Evolutionary conservation across 2,113 vertebrate species (phyloP), one percentile per base, ranked within the genome.

Genomic region (Myotis lucifugus): DNA sequence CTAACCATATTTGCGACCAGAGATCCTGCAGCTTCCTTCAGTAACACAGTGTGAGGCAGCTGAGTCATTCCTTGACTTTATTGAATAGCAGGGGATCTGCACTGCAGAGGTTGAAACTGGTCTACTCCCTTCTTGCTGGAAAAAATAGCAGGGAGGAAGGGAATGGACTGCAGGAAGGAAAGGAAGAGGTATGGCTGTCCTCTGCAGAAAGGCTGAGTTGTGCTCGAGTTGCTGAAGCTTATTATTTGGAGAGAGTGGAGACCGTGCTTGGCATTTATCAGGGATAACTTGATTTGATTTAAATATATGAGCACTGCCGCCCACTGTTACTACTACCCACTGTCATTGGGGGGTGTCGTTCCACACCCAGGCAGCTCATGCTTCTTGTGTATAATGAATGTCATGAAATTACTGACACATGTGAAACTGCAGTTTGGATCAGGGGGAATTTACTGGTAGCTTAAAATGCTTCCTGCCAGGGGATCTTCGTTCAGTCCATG

Each of bases 261-360:
- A 97, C 73, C 59, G 37, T 78, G 77, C 77, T 64, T 96, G 95
- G 85, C 90, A 64, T 92, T 96, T 94, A 54, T 86, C 85, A 88
- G 78, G 48, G 85, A 97, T 93, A 93, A 91, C 72, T 92, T 85
- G 82, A 78, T 95, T 54, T 94, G 92, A 92, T 93, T 95, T 95
- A 97, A 96, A 94, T 95, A 88, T 74, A 37, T 85, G 91, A 95
- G 85, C 92, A 76, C 64, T 82, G 69, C 92, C 95, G 69, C 73
- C 95, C 96, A 95, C 95, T 79, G 82, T 72, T 93, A 84, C 85
- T 95, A 93, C 95, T 95, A 64, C 94, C 96, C 85, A 66, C 77
- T 84, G 85, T 90, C 85, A 76, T 56, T 88, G 70, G 94, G 91
- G 93, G 94, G 40, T 92, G 95, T 89, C 64, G 81, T 81, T 90